Base-by-base conservation (phyloP, 2,888 invertebrate genomes). In the Eremobia ochroleuca region DNA sequence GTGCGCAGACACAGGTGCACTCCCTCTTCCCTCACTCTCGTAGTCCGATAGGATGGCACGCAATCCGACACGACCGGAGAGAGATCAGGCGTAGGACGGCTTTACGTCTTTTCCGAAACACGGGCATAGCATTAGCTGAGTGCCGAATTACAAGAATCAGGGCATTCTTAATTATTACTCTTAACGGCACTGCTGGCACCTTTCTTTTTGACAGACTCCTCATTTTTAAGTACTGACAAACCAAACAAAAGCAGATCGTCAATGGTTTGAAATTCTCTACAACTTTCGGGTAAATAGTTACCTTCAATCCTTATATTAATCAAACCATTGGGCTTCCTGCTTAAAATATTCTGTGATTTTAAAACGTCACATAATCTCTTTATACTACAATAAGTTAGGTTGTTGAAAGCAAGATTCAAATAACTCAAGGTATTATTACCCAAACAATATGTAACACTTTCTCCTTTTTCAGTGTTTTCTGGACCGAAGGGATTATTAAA, bases 361-460 rank as follows among this genome's bases (percentile, higher is more conserved):
- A 96, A 55, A 0, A 95, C 92, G 0, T 87, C 76, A 21, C 90
- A 66, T 18, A 95, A 65, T 58, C 90, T 93, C 61, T 90, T 91
- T 0, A 95, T n/a, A 37, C 90, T 89, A 0, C 87, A 11, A 66
- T 90, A 93, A 18, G 90, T 90, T 2, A 95, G 55, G 68, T 92
- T 87, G 62, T 95, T 96, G 76, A 92, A 95, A 0, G 94, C 90
- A 1, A 95, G 52, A 82, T 94, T 95, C 37, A 96, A 87, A 76
- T 92, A 93, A 31, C 87, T 84, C 18, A 95, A 71, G 0, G 79
- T 25, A 71, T 94, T 93, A 71, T 95, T 95, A 0, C 95, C 95
- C 1, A 80, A 72, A 59, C 93, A 93, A 70, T 91, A 92, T 0
- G 85, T 28, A 0, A 72, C 59, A 1, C 81, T 89, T 25, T 92